Evolutionary conservation across 2,797 vertebrate species (phyloP), one percentile per base, ranked within the genome.

Genomic region (Sphenodon punctatus): DNA sequence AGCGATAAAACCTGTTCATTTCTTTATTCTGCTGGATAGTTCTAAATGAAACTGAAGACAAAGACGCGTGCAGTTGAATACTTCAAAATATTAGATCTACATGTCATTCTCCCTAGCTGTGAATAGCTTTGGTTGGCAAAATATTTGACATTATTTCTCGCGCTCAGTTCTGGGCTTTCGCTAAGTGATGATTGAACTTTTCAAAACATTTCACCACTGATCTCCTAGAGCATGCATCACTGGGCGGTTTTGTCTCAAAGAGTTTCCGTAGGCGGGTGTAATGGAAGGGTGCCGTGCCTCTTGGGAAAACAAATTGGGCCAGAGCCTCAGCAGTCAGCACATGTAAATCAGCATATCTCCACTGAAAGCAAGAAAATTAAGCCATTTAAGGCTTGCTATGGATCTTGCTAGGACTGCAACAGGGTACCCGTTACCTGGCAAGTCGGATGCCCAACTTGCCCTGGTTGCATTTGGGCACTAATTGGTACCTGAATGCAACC

Each of bases 71-170:
- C 8, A 65, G 27, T 0, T 43, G 12, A 77, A 36, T 66, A 76
- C 76, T 85, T 87, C 68, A 86, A 83, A 90, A 78, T 78, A 84
- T 79, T 80, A 59, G 25, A 45, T 66, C 55, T 0, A 6, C 17
- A n/a, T 83, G 49, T 53, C 32, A 58, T 82, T 78, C 88, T 39
- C 81, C 34, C 22, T 76, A 51, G 71, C 6, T 53, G 2, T 51
- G 3, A 79, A 64, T 81, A 69, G 36, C 66, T 84, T 67, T 78
- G 27, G 10, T 42, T 84, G 49, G 45, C 22, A 86, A 88, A 87
- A 84, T 88, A 87, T 78, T 92, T 87, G 32, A 72, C 56, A 36
- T 43, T 61, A 61, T 74, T 90, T 89, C 51, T 70, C 42, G 65
- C 32, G 39, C n/a, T 65, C 45, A 8, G 1, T 78, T 76, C 43